Percentiles rank a stretch among this genome's conserved stretches.
Evolutionary conservation across 2,113 vertebrate species (phyloP).

Genomic region (Cyprinodon variegatus): DNA sequence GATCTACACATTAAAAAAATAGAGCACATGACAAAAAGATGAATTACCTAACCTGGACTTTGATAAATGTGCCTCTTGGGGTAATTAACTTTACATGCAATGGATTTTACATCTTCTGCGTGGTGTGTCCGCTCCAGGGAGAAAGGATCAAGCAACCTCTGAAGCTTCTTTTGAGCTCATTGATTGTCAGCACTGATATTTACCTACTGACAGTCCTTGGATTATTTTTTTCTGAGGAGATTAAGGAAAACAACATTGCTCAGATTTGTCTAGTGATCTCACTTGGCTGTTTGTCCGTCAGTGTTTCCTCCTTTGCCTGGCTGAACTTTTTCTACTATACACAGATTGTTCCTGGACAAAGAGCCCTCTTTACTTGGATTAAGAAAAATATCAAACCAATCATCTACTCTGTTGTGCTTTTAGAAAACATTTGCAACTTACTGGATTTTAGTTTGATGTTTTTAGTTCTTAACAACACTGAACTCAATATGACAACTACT

Average conservation of each 20-base stretch:
- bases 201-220: not conserved
- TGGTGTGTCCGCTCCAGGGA: slow-evolving; percentile 25
- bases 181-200: slow-evolving; percentile 33
- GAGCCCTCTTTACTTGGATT: slow-evolving; percentile 42
- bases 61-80: slow-evolving; percentile 14
- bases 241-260: not conserved
- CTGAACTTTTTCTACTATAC: slow-evolving; percentile 59
- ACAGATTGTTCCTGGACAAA: slow-evolving; percentile 52
- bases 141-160: slow-evolving; percentile 52
- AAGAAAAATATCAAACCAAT: slow-evolving; percentile 57
- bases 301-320: slow-evolving; percentile 42
- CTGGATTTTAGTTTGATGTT: not conserved
- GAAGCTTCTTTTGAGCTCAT: slow-evolving; percentile 44
- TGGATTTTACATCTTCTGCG: slow-evolving; percentile 45
- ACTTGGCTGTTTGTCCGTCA: not conserved
- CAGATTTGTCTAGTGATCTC: fast-evolving
- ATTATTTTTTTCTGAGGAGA: not conserved
- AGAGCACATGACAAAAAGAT: not conserved
- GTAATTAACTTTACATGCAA: slow-evolving; percentile 16
- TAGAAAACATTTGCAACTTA: slow-evolving; percentile 15
- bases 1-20: not conserved
- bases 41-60: not conserved
- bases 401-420: slow-evolving; percentile 39
- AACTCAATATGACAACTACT: not conserved
- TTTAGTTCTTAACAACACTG: not conserved